phyloP scores from a whole-genome alignment of 1,140 invertebrate genomes.

The Calycopis cecrops region DNA sequence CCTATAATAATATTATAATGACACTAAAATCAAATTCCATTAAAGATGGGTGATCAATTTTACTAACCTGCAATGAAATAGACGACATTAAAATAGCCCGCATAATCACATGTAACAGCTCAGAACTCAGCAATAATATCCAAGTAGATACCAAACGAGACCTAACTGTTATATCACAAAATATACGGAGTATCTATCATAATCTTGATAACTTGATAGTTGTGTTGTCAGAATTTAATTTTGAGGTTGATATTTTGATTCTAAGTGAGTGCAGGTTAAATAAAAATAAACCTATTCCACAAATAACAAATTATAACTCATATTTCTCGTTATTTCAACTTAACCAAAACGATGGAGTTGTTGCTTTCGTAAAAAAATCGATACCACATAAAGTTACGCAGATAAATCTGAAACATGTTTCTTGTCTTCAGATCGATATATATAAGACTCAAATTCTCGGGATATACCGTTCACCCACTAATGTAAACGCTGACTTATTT shows the following conservation, averaged over 20 bases:
- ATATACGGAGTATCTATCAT: conserved; percentile 31
- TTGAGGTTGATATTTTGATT: conserved; percentile 25
- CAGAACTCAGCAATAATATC: conserved; percentile 9
- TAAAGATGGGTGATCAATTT: too few relatives aligned
- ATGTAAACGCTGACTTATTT: conserved; percentile 15
- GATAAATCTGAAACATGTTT: conserved; percentile 27
- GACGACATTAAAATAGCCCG: conserved; percentile 14
- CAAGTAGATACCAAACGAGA: conserved; percentile 15
- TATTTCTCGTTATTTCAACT: conserved; percentile 17
- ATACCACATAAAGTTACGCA: conserved; percentile 20
- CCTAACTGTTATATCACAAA: conserved; percentile 23
- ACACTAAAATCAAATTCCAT: too few relatives aligned
- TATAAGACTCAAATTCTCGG: conserved; percentile 12
- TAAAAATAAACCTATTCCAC: conserved; percentile 26
- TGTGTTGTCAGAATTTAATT: conserved; percentile 13
- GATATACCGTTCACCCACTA: conserved; percentile 23
- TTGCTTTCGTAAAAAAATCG: conserved; percentile 24
- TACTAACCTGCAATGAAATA: neutral
- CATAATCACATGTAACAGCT: conserved; percentile 6
- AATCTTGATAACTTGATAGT: conserved; percentile 27
- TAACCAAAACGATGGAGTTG: conserved; percentile 29
- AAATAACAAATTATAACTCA: conserved; percentile 17
- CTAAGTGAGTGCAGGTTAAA: conserved; percentile 18
- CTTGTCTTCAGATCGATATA: conserved; percentile 27
- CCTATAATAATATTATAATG: too few relatives aligned